phyloP scores from a whole-genome alignment of 2,797 vertebrate species.

The Trachurus trachurus region DNA sequence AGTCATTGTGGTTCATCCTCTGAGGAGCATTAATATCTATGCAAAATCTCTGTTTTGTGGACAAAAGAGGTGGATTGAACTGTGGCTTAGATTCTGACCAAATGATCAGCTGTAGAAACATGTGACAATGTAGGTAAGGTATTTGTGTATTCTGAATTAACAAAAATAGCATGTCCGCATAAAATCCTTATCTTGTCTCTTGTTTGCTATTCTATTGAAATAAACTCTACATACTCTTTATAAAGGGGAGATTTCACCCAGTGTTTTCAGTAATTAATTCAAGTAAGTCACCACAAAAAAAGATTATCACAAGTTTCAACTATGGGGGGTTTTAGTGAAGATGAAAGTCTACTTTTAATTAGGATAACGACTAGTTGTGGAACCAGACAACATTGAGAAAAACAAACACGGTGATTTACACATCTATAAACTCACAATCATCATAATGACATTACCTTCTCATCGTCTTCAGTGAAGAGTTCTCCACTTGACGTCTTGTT shows the following conservation, averaged over 20 bases:
- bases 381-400: background rate
- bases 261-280: background rate
- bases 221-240: background rate
- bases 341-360: background rate
- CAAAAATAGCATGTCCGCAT: background rate
- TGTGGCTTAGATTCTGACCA: background rate
- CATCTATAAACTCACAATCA: background rate
- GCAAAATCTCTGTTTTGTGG: background rate
- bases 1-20: background rate
- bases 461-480: constrained; percentile 96
- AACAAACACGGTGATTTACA: background rate
- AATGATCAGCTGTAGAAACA: background rate
- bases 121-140: background rate
- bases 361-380: background rate
- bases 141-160: background rate
- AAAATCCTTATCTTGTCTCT: background rate
- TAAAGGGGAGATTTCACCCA: background rate
- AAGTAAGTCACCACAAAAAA: background rate
- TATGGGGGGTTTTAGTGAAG: too few relatives aligned
- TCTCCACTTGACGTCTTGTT: constrained; percentile 94
- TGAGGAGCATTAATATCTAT: background rate
- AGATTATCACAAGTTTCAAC: too few relatives aligned
- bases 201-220: background rate
- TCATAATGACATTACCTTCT: constrained; percentile 86
- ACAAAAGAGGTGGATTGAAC: background rate